Percentiles rank a stretch among this genome's conserved stretches.
Conservation (phyloP, 2,797 vertebrate species). For the Hypotaenidia philippensis region DNA sequence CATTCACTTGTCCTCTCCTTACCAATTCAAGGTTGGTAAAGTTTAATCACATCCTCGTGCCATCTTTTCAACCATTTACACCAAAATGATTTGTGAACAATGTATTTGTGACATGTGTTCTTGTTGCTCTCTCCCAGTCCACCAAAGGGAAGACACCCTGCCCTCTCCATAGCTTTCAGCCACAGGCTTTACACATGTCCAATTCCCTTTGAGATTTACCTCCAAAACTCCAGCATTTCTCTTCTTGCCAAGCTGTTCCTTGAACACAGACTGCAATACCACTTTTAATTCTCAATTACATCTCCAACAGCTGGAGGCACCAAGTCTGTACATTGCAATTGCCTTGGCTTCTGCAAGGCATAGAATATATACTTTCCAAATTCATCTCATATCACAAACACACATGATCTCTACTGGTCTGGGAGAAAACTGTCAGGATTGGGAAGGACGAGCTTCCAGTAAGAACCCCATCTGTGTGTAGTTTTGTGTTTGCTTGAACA, state of each 20-base stretch:
- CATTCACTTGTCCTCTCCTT: not conserved
- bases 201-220: not conserved
- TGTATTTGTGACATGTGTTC: too few species aligned
- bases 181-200: not conserved
- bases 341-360: not conserved
- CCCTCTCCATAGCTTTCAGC: not conserved
- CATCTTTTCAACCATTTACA: not conserved
- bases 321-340: not conserved
- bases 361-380: not conserved
- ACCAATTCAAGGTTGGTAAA: not conserved
- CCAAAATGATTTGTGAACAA: not conserved
- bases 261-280: not conserved
- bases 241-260: not conserved
- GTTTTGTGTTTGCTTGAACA: not conserved
- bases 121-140: too few species aligned
- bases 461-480: not conserved
- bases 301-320: not conserved
- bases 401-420: not conserved
- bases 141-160: not conserved
- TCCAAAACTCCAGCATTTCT: not conserved
- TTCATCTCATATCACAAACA: not conserved
- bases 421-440: not conserved
- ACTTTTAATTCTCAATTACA: not conserved
- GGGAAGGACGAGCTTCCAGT: not conserved
- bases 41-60: not conserved